Conservation (phyloP, 2,888 invertebrate species). For the Didymodactylos carnosus region DNA sequence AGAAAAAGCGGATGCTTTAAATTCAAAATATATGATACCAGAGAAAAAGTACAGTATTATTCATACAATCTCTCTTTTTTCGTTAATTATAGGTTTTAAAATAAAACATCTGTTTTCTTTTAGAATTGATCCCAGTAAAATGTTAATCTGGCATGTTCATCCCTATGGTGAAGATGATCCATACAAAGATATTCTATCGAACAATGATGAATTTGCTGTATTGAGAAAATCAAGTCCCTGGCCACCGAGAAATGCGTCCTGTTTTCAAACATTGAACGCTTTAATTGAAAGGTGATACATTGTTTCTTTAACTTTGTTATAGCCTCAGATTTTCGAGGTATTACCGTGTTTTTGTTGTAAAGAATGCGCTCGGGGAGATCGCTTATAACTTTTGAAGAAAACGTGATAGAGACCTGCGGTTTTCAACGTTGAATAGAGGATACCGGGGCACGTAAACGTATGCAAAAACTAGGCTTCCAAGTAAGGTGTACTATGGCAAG, state of each 20-base stretch:
- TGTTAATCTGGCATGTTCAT: slow-evolving; percentile 10
- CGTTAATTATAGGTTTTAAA: not conserved
- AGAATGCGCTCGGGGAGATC: no score
- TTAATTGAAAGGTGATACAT: slow-evolving; percentile 32
- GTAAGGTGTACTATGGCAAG: no score
- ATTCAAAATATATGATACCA: slow-evolving; percentile 28
- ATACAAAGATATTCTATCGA: slow-evolving; percentile 19
- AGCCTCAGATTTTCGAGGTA: no score
- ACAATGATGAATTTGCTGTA: slow-evolving; percentile 23
- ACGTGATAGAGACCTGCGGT: no score
- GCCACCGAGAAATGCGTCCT: slow-evolving; percentile 32
- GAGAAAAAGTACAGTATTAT: slow-evolving; percentile 28
- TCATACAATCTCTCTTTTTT: not conserved
- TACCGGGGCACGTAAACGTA: no score
- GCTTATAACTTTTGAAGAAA: no score
- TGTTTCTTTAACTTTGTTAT: not conserved
- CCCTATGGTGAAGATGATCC: slow-evolving; percentile 2
- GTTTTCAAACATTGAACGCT: slow-evolving; percentile 30
- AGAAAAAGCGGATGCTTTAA: slow-evolving; percentile 31
- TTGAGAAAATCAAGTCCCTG: slow-evolving; percentile 30
- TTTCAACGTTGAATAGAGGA: no score
- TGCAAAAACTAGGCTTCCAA: no score
- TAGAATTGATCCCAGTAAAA: slow-evolving; percentile 8
- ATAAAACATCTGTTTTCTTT: not conserved
- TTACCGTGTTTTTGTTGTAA: no score